A percentile compares a stretch with the other conserved stretches of the same genome.
These are phyloP conservation scores for Momotus momota DNA, from an alignment of 2,797 vertebrate genomes.

Conservation along the genomic window DNA sequence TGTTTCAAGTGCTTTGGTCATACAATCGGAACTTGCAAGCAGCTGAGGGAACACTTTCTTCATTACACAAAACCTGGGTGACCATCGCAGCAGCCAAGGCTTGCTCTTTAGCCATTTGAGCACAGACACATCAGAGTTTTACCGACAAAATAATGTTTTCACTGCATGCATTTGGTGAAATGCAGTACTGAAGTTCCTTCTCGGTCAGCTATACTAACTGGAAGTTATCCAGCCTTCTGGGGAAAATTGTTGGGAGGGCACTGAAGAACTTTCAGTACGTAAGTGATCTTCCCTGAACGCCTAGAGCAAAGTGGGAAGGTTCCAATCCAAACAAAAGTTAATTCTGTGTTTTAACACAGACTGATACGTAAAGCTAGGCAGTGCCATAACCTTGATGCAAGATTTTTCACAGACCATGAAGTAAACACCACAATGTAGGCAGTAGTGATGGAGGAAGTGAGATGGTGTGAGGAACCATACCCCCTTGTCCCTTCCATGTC, in stretches of 20 bases:
- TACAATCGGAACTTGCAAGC: not conserved
- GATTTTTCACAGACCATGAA: not conserved
- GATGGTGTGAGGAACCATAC: not conserved
- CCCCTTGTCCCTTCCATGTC: rapidly evolving
- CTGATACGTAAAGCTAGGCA: not conserved
- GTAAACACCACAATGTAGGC: rapidly evolving
- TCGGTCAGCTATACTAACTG: not conserved
- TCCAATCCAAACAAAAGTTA: not conserved
- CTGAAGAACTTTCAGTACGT: not conserved
- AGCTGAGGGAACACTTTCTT: not conserved
- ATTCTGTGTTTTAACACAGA: not conserved
- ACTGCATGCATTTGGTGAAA: not conserved
- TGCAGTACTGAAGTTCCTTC: not conserved
- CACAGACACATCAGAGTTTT: not conserved
- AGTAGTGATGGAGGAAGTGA: not conserved
- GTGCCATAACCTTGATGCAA: not conserved
- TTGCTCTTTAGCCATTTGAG: not conserved
- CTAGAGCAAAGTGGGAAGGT: not conserved
- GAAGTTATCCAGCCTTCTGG: not conserved
- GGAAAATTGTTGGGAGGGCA: not conserved
- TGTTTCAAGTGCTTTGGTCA: not conserved
- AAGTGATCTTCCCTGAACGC: not conserved
- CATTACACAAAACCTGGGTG: not conserved
- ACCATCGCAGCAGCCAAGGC: not conserved
- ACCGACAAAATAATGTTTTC: not conserved